Conservation (phyloP, 2,888 invertebrate genomes). For the Choreutis nemorana region DNA sequence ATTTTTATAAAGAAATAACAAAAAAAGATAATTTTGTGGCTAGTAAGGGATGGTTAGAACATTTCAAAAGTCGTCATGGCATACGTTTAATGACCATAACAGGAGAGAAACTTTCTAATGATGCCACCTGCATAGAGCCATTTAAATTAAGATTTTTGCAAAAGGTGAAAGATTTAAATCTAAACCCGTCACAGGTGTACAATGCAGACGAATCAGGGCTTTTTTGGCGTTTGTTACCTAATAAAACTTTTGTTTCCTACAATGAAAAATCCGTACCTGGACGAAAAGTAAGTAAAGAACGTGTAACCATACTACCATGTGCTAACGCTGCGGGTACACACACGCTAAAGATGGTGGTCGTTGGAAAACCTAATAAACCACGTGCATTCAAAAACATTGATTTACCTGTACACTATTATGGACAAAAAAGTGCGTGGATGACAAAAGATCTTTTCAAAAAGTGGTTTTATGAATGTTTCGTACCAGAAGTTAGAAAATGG, state of each 20-base stretch:
- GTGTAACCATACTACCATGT: constrained; percentile 17
- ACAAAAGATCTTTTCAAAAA: constrained; percentile 19
- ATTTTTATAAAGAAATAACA: constrained; percentile 15
- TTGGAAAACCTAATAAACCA: constrained; percentile 19
- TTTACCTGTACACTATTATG: constrained; percentile 17
- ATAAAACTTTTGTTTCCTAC: constrained; percentile 17
- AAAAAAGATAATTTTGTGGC: constrained; percentile 17
- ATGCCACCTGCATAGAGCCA: constrained; percentile 12
- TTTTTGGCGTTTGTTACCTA: constrained; percentile 16
- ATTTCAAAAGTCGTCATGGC: constrained; percentile 16
- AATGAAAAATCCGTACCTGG: constrained; percentile 13
- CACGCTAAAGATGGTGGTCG: constrained; percentile 14
- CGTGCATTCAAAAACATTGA: constrained; percentile 16
- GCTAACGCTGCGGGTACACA: constrained; percentile 17
- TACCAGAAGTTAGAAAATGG: constrained; percentile 6
- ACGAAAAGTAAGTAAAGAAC: constrained; percentile 14
- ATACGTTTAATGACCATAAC: constrained; percentile 14
- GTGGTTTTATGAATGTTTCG: constrained; percentile 17
- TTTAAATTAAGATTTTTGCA: constrained; percentile 15
- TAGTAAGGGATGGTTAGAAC: constrained; percentile 16
- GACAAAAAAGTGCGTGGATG: constrained; percentile 16
- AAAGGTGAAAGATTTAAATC: constrained; percentile 15
- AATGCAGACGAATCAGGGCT: constrained; percentile 18
- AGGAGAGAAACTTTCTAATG: constrained; percentile 15
- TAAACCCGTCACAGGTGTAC: constrained; percentile 13